These are phyloP conservation scores for Apodemia duryi DNA, from an alignment of 2,888 invertebrate genomes.

Conservation along the genomic window DNA sequence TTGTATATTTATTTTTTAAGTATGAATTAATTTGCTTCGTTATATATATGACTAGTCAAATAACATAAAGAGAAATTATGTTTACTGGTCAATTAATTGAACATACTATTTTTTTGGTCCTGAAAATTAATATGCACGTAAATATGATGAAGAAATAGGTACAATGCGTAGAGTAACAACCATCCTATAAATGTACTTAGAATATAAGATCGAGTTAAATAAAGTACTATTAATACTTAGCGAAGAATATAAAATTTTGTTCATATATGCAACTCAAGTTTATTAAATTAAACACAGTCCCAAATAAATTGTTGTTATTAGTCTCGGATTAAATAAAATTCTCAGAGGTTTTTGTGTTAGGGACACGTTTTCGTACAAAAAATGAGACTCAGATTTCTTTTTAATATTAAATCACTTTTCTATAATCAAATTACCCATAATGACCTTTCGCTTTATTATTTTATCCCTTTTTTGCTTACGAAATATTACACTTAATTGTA, in stretches of 20 bases:
- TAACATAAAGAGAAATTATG: too few species aligned
- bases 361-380: constrained; percentile 51
- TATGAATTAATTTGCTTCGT: too few species aligned
- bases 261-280: constrained; percentile 21
- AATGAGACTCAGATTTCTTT: constrained; percentile 43
- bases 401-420: constrained; percentile 50
- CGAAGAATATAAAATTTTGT: constrained; percentile 25
- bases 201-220: too few species aligned
- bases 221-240: too few species aligned
- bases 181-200: too few species aligned
- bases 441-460: constrained; percentile 36
- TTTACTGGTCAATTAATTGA: too few species aligned
- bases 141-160: too few species aligned
- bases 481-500: constrained; percentile 13
- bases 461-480: constrained; percentile 30
- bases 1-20: too few species aligned
- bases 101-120: too few species aligned
- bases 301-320: constrained; percentile 59
- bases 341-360: constrained; percentile 44
- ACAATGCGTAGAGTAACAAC: too few species aligned
- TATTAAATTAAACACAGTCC: constrained; percentile 45
- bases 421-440: constrained; percentile 44
- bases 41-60: too few species aligned
- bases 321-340: constrained; percentile 60
- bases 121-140: too few species aligned